Conservation (phyloP, 2,797 vertebrate genomes). For the Acipenser oxyrinchus region DNA sequence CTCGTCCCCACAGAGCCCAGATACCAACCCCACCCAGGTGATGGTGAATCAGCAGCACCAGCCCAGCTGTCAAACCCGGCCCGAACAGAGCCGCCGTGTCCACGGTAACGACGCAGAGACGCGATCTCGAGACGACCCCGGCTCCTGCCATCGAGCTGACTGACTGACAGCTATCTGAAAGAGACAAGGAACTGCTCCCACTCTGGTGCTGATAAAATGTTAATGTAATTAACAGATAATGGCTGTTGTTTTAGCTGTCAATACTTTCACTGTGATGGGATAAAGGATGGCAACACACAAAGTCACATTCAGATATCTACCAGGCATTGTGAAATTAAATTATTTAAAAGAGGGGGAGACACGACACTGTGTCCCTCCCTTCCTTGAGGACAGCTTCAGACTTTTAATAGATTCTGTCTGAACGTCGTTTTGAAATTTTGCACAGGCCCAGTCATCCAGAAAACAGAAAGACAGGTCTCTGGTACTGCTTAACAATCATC, state of each 20-base stretch:
- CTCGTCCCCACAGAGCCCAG: constrained; percentile 38
- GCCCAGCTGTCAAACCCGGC: constrained; percentile 26
- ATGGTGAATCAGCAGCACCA: constrained; percentile 33
- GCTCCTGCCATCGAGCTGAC: constrained; percentile 25
- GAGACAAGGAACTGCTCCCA: constrained; percentile 52
- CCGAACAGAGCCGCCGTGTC: constrained; percentile 36
- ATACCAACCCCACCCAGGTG: constrained; percentile 42
- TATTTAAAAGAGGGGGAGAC: constrained; percentile 40
- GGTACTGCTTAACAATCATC: no score
- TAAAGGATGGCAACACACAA: constrained; percentile 68
- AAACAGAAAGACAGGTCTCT: no score
- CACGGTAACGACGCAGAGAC: constrained; percentile 28
- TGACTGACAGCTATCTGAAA: constrained; percentile 71
- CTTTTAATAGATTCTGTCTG: no score
- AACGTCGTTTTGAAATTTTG: no score
- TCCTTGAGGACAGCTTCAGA: no score
- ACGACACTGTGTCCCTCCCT: constrained; percentile 16
- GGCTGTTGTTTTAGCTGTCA: constrained; percentile 78
- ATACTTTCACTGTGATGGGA: constrained; percentile 62
- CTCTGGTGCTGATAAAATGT: constrained; percentile 71
- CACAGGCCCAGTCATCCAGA: no score
- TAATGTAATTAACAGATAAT: constrained; percentile 84
- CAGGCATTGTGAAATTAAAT: constrained; percentile 72
- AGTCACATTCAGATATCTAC: constrained; percentile 80
- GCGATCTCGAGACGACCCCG: constrained; percentile 20